Base-by-base conservation (phyloP, 2,888 invertebrate species). In the Tryphoninae sp. region DNA sequence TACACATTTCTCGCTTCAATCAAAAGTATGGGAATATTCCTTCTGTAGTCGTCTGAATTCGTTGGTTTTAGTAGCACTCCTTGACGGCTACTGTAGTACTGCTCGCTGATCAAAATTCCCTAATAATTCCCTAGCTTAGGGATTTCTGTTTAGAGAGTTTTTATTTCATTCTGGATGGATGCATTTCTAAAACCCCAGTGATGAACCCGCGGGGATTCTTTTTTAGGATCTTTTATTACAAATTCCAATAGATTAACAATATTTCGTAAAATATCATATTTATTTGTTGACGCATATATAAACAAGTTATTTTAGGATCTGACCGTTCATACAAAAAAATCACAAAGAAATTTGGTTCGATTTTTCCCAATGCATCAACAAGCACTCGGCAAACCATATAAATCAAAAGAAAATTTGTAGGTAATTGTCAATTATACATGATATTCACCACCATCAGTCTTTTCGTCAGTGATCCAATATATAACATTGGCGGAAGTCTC, bases 391-490 rank as follows among this genome's bases (percentile, higher is more conserved):
- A 33, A 33, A 33, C 1, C 6, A 6, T 33, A 33, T 33, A 33
- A 33, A 7, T 6, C 33, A 33, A 6, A 3, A 33, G 2, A 62
- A 33, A 19, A 33, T 33, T 59, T 33, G n/a, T 45, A 3, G 13
- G 13, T 11, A 11, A 45, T 11, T 11, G 13, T 45, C 16, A 13
- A 71, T 93, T 87, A 95, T 59, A 95, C 95, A 91, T 95, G 95
- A 88, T 93, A 95, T 86, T 95, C 95, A 58, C 95, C 95, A 23
- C 95, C 95, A 87, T 95, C 94, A 51, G 94, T 87, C 89, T 95
- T 95, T 88, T 96, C 96, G 92, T 96, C 95, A 0, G 95, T 94
- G 22, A 96, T 89, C 87, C 93, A 94, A 26, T 93, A 93, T 83
- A 96, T 92, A 51, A 96, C 89, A 89, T 93, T 93, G 1, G 92